phyloP scores from a whole-genome alignment of 2,113 vertebrate species.

The Istiophorus platypterus region DNA sequence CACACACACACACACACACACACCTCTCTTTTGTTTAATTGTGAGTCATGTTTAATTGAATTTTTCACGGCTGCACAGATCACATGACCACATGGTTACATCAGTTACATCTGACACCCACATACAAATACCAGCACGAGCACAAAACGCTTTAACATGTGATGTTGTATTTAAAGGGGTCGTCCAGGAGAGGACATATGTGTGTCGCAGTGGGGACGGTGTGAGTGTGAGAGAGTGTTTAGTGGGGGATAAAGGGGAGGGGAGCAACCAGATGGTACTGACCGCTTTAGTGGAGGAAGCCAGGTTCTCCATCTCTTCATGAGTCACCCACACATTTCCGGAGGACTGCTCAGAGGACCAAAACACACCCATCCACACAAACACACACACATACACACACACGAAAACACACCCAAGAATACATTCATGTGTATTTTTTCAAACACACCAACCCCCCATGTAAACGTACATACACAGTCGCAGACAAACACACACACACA shows the following conservation, averaged over 20 bases:
- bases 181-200: slow-evolving; percentile 58
- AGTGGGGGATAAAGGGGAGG: slow-evolving; percentile 55
- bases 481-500: neutral
- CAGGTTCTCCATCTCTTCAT: slow-evolving; percentile 99
- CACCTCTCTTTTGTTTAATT: too few relatives aligned
- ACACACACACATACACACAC: slow-evolving; percentile 44
- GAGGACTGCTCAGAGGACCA: slow-evolving; percentile 89
- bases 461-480: neutral
- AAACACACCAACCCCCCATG: slow-evolving; percentile 25
- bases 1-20: neutral
- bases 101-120: slow-evolving; percentile 49
- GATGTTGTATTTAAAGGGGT: slow-evolving; percentile 34
- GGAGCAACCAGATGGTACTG: slow-evolving; percentile 87
- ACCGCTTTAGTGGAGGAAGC: slow-evolving; percentile 95
- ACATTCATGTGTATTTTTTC: slow-evolving; percentile 39
- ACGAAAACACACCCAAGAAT: slow-evolving; percentile 46
- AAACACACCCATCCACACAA: slow-evolving; percentile 63
- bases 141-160: slow-evolving; percentile 49
- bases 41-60: neutral
- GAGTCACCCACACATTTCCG: slow-evolving; percentile 99
- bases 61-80: slow-evolving; percentile 16
- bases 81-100: slow-evolving; percentile 37
- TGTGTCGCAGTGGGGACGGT: slow-evolving; percentile 63
- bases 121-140: slow-evolving; percentile 35
- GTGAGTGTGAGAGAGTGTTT: slow-evolving; percentile 64